These are phyloP conservation scores for Chaetodon auriga DNA, from an alignment of 2,113 vertebrate genomes.

Conservation along the genomic window DNA sequence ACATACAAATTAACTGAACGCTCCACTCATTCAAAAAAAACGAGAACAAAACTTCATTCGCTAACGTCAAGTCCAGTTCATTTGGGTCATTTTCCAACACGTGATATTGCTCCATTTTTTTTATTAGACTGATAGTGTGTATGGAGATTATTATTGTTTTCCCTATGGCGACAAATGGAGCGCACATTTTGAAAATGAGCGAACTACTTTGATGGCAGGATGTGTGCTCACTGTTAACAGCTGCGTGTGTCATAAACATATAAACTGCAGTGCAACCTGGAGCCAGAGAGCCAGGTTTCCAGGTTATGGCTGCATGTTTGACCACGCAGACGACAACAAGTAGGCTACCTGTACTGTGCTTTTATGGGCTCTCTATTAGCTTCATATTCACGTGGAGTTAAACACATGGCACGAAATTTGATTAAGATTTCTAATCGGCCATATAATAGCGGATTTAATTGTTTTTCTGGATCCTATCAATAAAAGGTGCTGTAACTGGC, in stretches of 20 bases:
- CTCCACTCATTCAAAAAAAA: background rate
- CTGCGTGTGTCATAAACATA: slow-evolving; percentile 51
- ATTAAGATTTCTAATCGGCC: background rate
- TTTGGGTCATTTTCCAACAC: background rate
- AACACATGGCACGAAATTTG: background rate
- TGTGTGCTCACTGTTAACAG: slow-evolving; percentile 35
- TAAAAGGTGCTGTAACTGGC: slow-evolving; percentile 5
- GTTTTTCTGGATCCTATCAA: background rate
- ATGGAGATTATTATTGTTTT: background rate
- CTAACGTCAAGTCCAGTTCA: background rate
- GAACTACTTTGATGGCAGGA: slow-evolving; percentile 22
- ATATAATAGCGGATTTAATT: background rate
- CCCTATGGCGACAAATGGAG: slow-evolving; percentile 42
- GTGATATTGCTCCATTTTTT: background rate
- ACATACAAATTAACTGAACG: background rate
- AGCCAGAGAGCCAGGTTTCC: slow-evolving; percentile 15
- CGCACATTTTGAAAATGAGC: slow-evolving; percentile 1
- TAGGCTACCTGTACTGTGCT: slow-evolving; percentile 7
- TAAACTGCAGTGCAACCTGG: slow-evolving; percentile 23
- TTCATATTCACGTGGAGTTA: background rate
- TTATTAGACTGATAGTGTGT: background rate
- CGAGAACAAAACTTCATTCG: background rate
- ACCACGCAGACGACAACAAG: slow-evolving; percentile 47
- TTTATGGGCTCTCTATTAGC: background rate
- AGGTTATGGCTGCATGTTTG: slow-evolving; percentile 25